Base-by-base conservation (phyloP, 2,888 invertebrate species). In the Zaprionus obscuricornis region DNA sequence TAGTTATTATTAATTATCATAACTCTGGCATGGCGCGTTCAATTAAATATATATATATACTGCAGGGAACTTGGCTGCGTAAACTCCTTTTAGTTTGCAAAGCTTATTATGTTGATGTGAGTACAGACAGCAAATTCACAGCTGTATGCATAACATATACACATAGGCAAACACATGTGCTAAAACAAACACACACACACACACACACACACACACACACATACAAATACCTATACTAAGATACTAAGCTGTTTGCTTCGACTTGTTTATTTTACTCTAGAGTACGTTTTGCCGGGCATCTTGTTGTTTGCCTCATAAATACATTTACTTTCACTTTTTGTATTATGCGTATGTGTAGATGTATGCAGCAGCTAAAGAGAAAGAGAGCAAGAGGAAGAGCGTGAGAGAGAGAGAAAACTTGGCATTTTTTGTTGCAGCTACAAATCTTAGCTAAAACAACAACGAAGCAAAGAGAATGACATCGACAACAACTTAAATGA, bases 401-500 rank as follows among this genome's bases (percentile, higher is more conserved):
- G n/a, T n/a, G n/a, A n/a, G n/a, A n/a, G n/a, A n/a, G n/a, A n/a
- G n/a, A n/a, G n/a, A n/a, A n/a, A 64, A 73, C 72, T 68, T 79
- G 68, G 81, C 71, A 57, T n/a, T 66, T 71, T 63, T 50, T 40
- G 75, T 51, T 75, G 79, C 66, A 64, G 72, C 84, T 57, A 79
- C 78, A 79, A 79, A 83, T 79, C 84, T 81, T 81, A 65, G 50
- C 57, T 59, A 14, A 71, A 64, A 60, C 74, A 66, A 66, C 10
- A 29, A 24, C 40, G 36, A 24, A 20, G 66, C 78, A 47, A 47
- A 31, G 57, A 58, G 73, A 83, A 83, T 85, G 81, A 83, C 81
- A 79, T 85, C 85, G 84, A 85, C 79, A 79, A 79, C 79, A 79
- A 83, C 79, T 85, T 85, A 79, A 79, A 79, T 79, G 78, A 79